These are phyloP conservation scores for Andrena camellia DNA, from an alignment of 2,888 invertebrate species.

Conservation along the genomic window DNA sequence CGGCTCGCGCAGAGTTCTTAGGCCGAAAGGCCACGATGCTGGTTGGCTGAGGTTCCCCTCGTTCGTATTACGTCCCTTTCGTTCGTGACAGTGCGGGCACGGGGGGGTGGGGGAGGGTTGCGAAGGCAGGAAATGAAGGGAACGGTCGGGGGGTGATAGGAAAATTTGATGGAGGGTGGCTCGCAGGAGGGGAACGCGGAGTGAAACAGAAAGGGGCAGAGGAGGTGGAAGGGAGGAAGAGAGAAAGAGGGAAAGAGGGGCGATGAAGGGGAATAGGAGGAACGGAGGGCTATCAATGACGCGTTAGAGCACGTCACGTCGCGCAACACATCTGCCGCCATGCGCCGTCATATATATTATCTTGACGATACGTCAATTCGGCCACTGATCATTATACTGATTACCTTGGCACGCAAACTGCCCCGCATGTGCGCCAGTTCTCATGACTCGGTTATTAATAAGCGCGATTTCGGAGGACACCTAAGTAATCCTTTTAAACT, in stretches of 20 bases:
- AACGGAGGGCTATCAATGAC: slow-evolving; percentile 79
- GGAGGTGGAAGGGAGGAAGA: slow-evolving; percentile 19
- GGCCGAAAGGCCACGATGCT: slow-evolving; percentile 64
- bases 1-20: slow-evolving; percentile 66
- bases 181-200: slow-evolving; percentile 33
- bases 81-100: slow-evolving; percentile 68
- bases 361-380: slow-evolving; percentile 82
- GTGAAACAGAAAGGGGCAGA: slow-evolving; percentile 29
- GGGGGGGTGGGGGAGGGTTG: slow-evolving; percentile 61
- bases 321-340: slow-evolving; percentile 81
- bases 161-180: slow-evolving; percentile 84
- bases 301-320: slow-evolving; percentile 78
- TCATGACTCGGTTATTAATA: slow-evolving; percentile 76
- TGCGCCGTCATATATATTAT: slow-evolving; percentile 79
- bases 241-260: slow-evolving; percentile 32
- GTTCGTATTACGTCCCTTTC: slow-evolving; percentile 79
- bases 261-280: slow-evolving; percentile 57
- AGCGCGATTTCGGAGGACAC: slow-evolving; percentile 32
- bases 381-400: slow-evolving; percentile 81
- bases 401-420: slow-evolving; percentile 76
- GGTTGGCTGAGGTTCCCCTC: slow-evolving; percentile 80
- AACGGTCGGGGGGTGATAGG: slow-evolving; percentile 81
- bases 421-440: slow-evolving; percentile 70
- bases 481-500: background rate
- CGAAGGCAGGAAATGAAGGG: slow-evolving; percentile 79